Conservation (phyloP, 2,888 invertebrate genomes). For the Calameuta pallipes region DNA sequence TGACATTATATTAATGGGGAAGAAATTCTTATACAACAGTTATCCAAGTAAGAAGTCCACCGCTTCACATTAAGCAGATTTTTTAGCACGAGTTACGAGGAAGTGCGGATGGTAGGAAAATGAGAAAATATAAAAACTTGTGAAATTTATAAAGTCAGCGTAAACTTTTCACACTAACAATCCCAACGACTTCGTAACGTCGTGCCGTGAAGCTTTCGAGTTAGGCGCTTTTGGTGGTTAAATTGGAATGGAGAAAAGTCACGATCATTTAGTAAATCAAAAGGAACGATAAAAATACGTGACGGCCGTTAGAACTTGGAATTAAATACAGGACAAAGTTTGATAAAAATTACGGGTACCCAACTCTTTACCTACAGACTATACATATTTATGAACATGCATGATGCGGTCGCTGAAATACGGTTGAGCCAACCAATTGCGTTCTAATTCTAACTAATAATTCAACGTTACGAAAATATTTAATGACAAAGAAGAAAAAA, state of each 20-base stretch:
- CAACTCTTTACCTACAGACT: background rate
- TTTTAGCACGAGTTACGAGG: background rate
- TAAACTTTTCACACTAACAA: background rate
- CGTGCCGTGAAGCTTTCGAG: background rate
- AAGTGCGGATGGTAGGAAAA: background rate
- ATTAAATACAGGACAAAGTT: background rate
- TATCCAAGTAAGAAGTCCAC: background rate
- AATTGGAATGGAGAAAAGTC: constrained; percentile 16
- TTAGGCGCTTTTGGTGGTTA: constrained; percentile 18
- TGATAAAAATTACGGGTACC: background rate
- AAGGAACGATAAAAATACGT: background rate
- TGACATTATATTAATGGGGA: background rate
- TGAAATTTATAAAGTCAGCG: background rate
- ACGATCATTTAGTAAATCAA: constrained; percentile 20
- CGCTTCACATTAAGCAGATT: background rate
- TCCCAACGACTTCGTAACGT: background rate
- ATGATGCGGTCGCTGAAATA: background rate
- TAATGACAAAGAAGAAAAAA: too few relatives aligned
- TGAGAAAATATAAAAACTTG: constrained; percentile 6
- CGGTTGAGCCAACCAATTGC: background rate
- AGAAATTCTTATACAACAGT: background rate
- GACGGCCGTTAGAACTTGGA: background rate
- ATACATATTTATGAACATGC: background rate
- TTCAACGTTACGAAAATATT: too few relatives aligned
- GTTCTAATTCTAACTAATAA: too few relatives aligned